Conservation (phyloP, 2,113 vertebrate species). For the Pedetes capensis region DNA sequence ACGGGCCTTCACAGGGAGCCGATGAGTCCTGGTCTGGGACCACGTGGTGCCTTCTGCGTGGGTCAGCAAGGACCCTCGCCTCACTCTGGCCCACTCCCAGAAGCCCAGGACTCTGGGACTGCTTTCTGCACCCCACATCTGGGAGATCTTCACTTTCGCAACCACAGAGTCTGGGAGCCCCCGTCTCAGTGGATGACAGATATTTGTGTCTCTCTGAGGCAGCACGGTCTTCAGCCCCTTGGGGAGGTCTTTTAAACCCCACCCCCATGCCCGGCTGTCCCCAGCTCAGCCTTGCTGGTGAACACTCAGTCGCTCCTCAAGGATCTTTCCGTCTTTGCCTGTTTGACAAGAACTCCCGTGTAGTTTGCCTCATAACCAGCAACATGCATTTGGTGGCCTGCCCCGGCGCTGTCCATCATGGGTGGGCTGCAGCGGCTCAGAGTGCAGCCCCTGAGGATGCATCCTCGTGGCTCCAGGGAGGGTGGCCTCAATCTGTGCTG, state of each 20-base stretch:
- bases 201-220: rapidly evolving
- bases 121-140: not conserved
- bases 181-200: not conserved
- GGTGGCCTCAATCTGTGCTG: rapidly evolving
- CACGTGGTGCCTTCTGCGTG: not conserved
- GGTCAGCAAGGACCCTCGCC: not conserved
- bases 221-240: rapidly evolving
- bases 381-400: too few relatives aligned
- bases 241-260: not conserved
- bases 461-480: not conserved
- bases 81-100: too few relatives aligned
- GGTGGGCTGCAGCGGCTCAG: not conserved
- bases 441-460: not conserved
- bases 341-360: rapidly evolving
- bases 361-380: not conserved
- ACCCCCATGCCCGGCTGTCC: rapidly evolving
- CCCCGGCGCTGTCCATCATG: too few relatives aligned
- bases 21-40: rapidly evolving
- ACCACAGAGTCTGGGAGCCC: rapidly evolving
- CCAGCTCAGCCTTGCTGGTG: rapidly evolving
- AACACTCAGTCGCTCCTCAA: not conserved
- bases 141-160: not conserved
- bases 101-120: not conserved
- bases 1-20: rapidly evolving
- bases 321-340: not conserved